phyloP scores from a whole-genome alignment of 1,140 invertebrate genomes.

The Stratiolaelaps scimitus region DNA sequence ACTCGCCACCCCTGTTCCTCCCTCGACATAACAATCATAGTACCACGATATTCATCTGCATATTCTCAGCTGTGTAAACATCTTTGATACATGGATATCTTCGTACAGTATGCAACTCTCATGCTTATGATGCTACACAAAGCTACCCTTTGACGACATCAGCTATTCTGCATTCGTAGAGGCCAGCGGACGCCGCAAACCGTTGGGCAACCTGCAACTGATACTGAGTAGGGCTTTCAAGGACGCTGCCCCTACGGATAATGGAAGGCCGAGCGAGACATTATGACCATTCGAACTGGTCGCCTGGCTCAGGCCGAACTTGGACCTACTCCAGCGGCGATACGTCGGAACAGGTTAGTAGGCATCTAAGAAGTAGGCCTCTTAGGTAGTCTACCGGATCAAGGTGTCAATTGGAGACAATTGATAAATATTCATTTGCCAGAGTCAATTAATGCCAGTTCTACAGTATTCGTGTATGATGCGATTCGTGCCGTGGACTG shows the following conservation, averaged over 20 bases:
- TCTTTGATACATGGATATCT: too few relatives aligned
- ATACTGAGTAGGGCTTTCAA: too few relatives aligned
- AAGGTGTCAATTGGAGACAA: neutral
- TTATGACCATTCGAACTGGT: slow-evolving; percentile 27
- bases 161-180: too few relatives aligned
- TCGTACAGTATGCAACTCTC: too few relatives aligned
- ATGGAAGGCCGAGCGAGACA: slow-evolving; percentile 12
- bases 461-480: neutral
- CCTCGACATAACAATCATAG: too few relatives aligned
- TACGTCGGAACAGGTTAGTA: slow-evolving; percentile 8
- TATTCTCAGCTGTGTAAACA: too few relatives aligned
- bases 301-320: slow-evolving; percentile 10
- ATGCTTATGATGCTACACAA: too few relatives aligned
- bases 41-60: too few relatives aligned
- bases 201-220: too few relatives aligned
- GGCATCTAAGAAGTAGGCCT: neutral
- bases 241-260: neutral
- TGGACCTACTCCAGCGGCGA: slow-evolving; percentile 26
- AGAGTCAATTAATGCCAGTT: neutral
- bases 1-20: too few relatives aligned
- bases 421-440: neutral
- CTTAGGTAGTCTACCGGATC: neutral
- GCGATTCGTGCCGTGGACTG: neutral
- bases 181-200: too few relatives aligned
- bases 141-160: too few relatives aligned